Evolutionary conservation across 2,797 vertebrate species (phyloP).

Genomic region (Muscicapa comitata): DNA sequence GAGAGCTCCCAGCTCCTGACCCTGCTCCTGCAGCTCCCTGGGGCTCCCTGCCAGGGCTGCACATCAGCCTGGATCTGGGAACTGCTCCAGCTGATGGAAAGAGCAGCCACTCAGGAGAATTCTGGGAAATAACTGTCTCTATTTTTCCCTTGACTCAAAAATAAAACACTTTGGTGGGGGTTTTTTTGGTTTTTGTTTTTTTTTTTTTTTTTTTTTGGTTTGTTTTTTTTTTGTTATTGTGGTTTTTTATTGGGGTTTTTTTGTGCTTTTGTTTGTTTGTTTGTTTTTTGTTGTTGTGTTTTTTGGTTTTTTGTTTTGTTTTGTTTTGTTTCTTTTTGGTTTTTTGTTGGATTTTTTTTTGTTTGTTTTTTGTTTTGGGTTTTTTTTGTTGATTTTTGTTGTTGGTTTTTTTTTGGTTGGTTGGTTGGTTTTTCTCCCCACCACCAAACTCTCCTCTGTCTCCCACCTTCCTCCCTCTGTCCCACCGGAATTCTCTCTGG

Average conservation of each 20-base stretch:
- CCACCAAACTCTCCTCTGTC: neutral
- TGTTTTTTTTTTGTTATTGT: too few species aligned
- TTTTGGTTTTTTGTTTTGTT: too few species aligned
- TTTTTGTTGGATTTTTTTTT: too few species aligned
- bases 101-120: conserved; percentile 31
- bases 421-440: neutral
- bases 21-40: neutral
- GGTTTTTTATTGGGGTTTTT: too few species aligned
- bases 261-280: too few species aligned
- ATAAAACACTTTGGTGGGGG: neutral
- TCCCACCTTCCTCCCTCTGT: neutral
- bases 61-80: conserved; percentile 44
- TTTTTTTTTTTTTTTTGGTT: too few species aligned
- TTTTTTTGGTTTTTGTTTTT: neutral
- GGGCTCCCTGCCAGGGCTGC: neutral
- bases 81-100: conserved; percentile 40
- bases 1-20: neutral
- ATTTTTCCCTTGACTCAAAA: conserved; percentile 48
- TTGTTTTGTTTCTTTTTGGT: too few species aligned
- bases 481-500: neutral
- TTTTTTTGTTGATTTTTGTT: too few species aligned
- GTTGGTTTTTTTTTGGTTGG: too few species aligned
- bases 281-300: neutral
- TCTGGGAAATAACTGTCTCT: conserved; percentile 48
- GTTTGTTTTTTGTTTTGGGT: neutral